A percentile compares a stretch with the other conserved stretches of the same genome.
These are phyloP conservation scores for Nothura maculosa DNA, from an alignment of 2,797 vertebrate genomes.

Conservation along the genomic window DNA sequence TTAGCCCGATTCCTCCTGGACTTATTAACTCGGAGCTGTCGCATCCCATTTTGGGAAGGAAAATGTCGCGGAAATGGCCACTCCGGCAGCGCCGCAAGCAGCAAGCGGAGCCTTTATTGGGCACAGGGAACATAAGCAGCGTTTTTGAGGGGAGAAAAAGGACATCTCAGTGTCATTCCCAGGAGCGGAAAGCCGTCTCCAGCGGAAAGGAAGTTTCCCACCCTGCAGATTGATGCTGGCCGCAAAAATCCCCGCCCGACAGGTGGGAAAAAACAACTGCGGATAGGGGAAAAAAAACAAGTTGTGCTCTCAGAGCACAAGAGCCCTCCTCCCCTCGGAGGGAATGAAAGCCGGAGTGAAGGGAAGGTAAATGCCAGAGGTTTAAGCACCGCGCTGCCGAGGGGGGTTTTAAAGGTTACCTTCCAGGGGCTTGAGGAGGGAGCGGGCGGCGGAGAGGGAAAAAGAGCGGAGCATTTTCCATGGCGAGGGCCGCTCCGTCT, in stretches of 20 bases:
- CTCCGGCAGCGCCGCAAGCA: background rate
- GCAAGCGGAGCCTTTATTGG: slow-evolving; percentile 1
- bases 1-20: slow-evolving; percentile 41
- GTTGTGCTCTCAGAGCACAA: slow-evolving; percentile 37
- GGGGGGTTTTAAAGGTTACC: slow-evolving; percentile 78
- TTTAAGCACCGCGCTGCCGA: slow-evolving; percentile 60
- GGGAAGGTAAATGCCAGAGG: slow-evolving; percentile 78
- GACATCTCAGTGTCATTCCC: too few species aligned
- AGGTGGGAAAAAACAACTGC: background rate
- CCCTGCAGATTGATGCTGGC: too few species aligned
- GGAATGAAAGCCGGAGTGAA: slow-evolving; percentile 72
- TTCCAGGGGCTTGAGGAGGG: slow-evolving; percentile 67
- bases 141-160: background rate
- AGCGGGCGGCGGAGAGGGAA: background rate
- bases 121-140: background rate
- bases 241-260: background rate
- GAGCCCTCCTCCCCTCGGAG: slow-evolving; percentile 45
- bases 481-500: slow-evolving; percentile 39
- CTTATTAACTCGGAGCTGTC: slow-evolving; percentile 64
- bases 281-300: background rate
- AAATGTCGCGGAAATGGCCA: slow-evolving; percentile 14
- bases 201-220: too few species aligned
- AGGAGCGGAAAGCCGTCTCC: too few species aligned
- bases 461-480: slow-evolving; percentile 36
- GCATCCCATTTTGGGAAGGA: slow-evolving; percentile 31